phyloP scores from a whole-genome alignment of 2,888 invertebrate species.

The Cheilosia vernalis region DNA sequence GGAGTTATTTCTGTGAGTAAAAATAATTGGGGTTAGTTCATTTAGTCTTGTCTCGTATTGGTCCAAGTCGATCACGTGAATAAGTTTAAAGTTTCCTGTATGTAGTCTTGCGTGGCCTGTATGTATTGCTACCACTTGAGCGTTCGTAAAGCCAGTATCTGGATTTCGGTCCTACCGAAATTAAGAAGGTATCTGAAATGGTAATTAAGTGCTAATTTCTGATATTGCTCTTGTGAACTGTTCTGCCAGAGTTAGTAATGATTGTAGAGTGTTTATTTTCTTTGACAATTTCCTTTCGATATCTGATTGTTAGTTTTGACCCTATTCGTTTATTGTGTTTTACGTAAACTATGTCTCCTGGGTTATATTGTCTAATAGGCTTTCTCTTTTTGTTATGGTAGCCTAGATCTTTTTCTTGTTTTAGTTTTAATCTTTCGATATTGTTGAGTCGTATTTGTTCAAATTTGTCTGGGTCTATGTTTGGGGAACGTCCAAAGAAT shows the following conservation, averaged over 20 bases:
- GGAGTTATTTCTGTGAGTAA: conserved; percentile 9
- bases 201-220: conserved; percentile 7
- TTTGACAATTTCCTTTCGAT: conserved; percentile 52
- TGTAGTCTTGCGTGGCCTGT: conserved; percentile 50
- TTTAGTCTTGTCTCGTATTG: conserved; percentile 20
- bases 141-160: conserved; percentile 21
- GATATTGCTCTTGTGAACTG: conserved; percentile 38
- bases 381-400: too few species aligned
- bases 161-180: background rate
- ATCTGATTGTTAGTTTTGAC: conserved; percentile 53
- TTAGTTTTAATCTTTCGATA: conserved; percentile 56
- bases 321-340: conserved; percentile 58
- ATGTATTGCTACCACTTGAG: conserved; percentile 44
- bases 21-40: conserved; percentile 13
- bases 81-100: conserved; percentile 17
- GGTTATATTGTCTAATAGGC: conserved; percentile 47
- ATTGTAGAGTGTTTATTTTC: conserved; percentile 41
- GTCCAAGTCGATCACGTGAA: conserved; percentile 48
- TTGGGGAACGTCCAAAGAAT: too few species aligned
- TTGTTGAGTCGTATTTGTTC: too few species aligned
- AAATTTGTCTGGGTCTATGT: too few species aligned
- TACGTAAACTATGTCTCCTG: conserved; percentile 55
- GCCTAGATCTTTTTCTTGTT: too few species aligned
- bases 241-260: conserved; percentile 38
- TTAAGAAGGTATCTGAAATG: conserved; percentile 8